phyloP scores from a whole-genome alignment of 2,797 vertebrate genomes.

The Podarcis siculus region DNA sequence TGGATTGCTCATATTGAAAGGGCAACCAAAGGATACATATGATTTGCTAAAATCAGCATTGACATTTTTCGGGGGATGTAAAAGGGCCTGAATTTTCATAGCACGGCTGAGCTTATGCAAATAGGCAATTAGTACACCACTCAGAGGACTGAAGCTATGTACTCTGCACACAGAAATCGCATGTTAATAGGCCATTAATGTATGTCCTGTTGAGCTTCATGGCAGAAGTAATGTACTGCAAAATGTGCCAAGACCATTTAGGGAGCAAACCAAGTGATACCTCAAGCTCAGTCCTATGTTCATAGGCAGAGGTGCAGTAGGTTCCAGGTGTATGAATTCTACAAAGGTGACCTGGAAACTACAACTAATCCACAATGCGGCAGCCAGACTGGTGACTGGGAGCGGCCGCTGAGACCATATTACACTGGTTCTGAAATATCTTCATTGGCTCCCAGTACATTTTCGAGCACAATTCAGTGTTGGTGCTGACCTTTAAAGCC shows the following conservation, averaged over 20 bases:
- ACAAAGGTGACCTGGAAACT: no score
- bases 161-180: neutral
- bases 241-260: neutral
- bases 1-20: constrained; percentile 16
- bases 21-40: constrained; percentile 32
- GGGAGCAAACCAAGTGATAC: constrained; percentile 23
- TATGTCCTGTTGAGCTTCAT: constrained; percentile 15
- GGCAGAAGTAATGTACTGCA: constrained; percentile 24
- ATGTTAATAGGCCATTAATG: constrained; percentile 50
- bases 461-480: no score
- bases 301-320: no score
- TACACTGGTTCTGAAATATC: no score
- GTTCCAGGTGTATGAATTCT: no score
- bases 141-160: constrained; percentile 11
- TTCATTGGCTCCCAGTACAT: no score
- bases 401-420: no score
- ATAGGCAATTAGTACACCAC: constrained; percentile 26
- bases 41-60: constrained; percentile 25
- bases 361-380: no score
- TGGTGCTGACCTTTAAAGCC: no score
- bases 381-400: no score
- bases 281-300: neutral
- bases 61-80: constrained; percentile 47
- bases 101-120: constrained; percentile 16
- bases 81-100: constrained; percentile 9